Conservation (phyloP, 2,888 invertebrate species). For the Volucella bombylans region DNA sequence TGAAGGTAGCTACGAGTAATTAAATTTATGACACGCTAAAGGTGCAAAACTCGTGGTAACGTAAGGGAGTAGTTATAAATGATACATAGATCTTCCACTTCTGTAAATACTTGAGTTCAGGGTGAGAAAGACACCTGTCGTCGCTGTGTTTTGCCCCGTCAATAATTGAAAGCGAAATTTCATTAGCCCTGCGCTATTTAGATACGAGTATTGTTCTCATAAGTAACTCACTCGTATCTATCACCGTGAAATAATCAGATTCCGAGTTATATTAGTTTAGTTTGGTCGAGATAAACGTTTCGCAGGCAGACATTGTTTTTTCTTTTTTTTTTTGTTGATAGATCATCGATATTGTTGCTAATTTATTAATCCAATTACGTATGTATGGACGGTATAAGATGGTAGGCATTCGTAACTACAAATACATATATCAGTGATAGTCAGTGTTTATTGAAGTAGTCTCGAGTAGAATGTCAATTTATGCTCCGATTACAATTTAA, state of each 20-base stretch:
- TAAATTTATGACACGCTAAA: constrained; percentile 49
- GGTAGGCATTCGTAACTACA: not conserved
- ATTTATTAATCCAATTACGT: constrained; percentile 28
- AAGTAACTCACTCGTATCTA: constrained; percentile 24
- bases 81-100: not conserved
- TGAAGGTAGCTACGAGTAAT: constrained; percentile 25
- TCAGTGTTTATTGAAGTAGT: constrained; percentile 1
- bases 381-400: not conserved
- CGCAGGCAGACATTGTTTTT: not conserved
- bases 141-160: not conserved
- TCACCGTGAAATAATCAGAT: not conserved
- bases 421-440: constrained; percentile 4
- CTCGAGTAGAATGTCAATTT: constrained; percentile 39
- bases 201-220: constrained; percentile 23
- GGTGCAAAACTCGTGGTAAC: constrained; percentile 45
- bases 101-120: constrained; percentile 29
- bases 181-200: constrained; percentile 24
- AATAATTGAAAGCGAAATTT: constrained; percentile 25
- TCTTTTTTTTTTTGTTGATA: not conserved
- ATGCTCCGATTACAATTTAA: constrained; percentile 23
- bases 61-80: not conserved
- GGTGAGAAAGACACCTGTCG: not conserved
- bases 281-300: not conserved
- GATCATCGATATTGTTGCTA: constrained; percentile 24
- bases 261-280: not conserved